These are phyloP conservation scores for Scelioninae gen. 2 DNA, from an alignment of 2,888 invertebrate genomes.

Conservation along the genomic window DNA sequence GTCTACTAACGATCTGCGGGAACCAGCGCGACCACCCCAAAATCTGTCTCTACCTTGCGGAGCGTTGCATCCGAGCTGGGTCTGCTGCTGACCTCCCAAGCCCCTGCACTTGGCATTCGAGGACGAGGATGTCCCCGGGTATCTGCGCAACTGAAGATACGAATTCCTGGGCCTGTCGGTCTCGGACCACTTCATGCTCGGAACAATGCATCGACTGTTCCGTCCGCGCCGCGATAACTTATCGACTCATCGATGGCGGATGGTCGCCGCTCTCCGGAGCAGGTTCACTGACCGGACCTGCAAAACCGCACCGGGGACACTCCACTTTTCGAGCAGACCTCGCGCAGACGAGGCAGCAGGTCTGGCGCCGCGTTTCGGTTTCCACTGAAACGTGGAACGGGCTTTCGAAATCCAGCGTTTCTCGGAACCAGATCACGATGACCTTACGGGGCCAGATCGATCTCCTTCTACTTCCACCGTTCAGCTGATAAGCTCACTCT, in stretches of 20 bases:
- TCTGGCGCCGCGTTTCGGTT: conserved; percentile 1
- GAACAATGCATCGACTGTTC: conserved; percentile 40
- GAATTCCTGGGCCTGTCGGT: conserved; percentile 64
- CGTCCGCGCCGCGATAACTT: conserved; percentile 9
- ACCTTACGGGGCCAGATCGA: conserved; percentile 40
- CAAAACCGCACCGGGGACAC: not conserved
- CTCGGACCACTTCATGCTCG: conserved; percentile 67
- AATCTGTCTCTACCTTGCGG: conserved; percentile 58
- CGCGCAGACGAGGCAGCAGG: not conserved
- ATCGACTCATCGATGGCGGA: conserved; percentile 19
- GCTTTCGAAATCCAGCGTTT: conserved; percentile 25
- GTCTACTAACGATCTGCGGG: not conserved
- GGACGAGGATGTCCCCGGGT: conserved; percentile 43
- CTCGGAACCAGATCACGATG: conserved; percentile 20
- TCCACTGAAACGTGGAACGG: conserved; percentile 24
- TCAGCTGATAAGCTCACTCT: conserved; percentile 18
- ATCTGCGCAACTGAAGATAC: conserved; percentile 63
- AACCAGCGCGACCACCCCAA: not conserved
- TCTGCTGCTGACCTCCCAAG: conserved; percentile 63
- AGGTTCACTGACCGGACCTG: conserved; percentile 25
- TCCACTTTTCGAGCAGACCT: conserved; percentile 14
- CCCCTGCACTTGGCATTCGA: conserved; percentile 59
- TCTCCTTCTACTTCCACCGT: conserved; percentile 11
- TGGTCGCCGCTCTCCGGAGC: not conserved
- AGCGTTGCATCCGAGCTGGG: conserved; percentile 61